Evolutionary conservation across 1,140 invertebrate genomes (phyloP), one percentile per base, ranked within the genome.

Genomic region (Neomicropteryx cornuta): DNA sequence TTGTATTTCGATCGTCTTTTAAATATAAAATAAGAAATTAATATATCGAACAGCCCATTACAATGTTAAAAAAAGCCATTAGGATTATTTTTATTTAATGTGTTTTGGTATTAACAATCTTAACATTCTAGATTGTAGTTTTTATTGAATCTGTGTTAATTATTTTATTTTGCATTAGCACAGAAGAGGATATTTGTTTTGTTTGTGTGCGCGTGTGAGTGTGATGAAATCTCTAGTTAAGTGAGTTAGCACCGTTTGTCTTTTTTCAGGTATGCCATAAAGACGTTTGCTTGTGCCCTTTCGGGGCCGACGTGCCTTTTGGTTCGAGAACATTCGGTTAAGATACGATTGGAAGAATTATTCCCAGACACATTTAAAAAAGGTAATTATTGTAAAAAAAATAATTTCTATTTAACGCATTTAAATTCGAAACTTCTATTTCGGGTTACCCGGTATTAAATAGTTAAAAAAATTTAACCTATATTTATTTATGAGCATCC

Each of bases 281-380:
- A 43, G 1, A 53, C 48, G 13, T 63, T 62, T 41, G 62, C 59
- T 1, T 61, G 60, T 42, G 62, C 53, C 0, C 45, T 67, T 1
- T 65, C 64, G 0, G 46, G 56, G 3, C 64, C 64, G 1, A 58
- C 58, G 4, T 44, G 50, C 1, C 52, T 52, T 2, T 39, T 63
- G 5, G 41, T 65, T 3, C 40, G 64, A 27, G 64, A 67, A 35
- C 51, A 52, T 31, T 51, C 50, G 2, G 50, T 67, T 6, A 43
- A 41, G 4, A 35, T 64, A 4, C 43, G 41, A 2, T 45, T 67
- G 4, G 27, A 33, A 21, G 46, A 60, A 0, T 34, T 39, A 10
- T 50, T 53, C 13, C 35, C 51, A 3, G 42, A 45, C 63, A 59
- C 49, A 49, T 54, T 39, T 6, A 19, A 8, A 27, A 27, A n/a